Evolutionary conservation across 2,797 vertebrate genomes (phyloP).

Genomic region (Phataginus tetradactyla): DNA sequence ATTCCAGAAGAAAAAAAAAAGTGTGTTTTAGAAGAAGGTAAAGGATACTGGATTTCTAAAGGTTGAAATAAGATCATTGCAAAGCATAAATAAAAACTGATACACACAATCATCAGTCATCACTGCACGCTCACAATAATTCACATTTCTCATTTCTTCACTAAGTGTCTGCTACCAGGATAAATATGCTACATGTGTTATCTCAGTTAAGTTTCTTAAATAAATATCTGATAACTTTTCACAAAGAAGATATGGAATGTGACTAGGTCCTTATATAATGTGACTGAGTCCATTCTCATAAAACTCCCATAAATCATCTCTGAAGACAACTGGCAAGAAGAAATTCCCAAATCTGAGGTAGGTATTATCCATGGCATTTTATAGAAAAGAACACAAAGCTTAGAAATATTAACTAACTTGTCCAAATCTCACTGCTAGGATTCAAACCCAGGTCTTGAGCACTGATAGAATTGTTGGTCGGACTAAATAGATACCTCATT

Average conservation of each 20-base stretch:
- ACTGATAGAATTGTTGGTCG: not conserved
- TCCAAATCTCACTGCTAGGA: not conserved
- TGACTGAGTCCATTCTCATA: not conserved
- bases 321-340: not conserved
- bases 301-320: not conserved
- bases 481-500: not conserved
- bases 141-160: not conserved
- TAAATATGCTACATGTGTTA: not conserved
- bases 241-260: not conserved
- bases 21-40: not conserved
- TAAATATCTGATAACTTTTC: not conserved
- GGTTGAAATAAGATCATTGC: not conserved
- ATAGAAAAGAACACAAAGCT: not conserved
- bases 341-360: not conserved
- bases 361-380: not conserved
- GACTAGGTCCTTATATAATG: not conserved
- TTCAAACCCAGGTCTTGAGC: not conserved
- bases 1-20: not conserved
- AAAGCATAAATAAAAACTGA: slow-evolving; percentile 25
- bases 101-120: not conserved
- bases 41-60: not conserved
- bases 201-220: slow-evolving; percentile 17
- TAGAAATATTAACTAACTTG: not conserved
- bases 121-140: not conserved
- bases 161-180: not conserved